phyloP scores from a whole-genome alignment of 2,797 vertebrate genomes.

The Thaleichthys pacificus region DNA sequence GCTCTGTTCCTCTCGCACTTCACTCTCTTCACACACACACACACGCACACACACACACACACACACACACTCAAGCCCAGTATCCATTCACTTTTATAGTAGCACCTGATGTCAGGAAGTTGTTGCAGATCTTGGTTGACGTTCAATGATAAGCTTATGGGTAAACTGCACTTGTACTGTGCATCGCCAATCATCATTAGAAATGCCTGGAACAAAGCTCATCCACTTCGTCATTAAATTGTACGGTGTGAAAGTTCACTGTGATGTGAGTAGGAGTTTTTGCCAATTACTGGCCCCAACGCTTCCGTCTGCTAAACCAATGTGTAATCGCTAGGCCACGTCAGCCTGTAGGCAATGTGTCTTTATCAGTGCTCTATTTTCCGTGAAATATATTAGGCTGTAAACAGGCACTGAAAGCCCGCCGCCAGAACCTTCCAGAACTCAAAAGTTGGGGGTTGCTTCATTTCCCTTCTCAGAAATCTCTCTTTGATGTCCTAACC shows the following conservation, averaged over 20 bases:
- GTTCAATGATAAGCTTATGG: no score
- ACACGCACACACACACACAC: background rate
- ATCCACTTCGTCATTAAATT: background rate
- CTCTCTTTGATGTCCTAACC: background rate
- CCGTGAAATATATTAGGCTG: background rate
- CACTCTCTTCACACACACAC: background rate
- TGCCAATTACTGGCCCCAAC: background rate
- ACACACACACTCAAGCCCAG: background rate
- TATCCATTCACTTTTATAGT: background rate
- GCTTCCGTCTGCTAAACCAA: background rate
- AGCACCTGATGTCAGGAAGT: background rate
- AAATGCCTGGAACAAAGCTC: background rate
- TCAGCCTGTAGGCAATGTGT: background rate
- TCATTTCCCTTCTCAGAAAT: background rate
- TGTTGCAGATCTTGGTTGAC: no score
- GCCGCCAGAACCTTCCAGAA: background rate
- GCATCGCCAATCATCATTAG: background rate
- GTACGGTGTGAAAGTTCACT: background rate
- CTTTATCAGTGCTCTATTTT: background rate
- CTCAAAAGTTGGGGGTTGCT: background rate
- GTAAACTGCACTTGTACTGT: background rate
- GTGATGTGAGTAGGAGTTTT: background rate
- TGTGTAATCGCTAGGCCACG: background rate
- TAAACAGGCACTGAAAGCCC: no score
- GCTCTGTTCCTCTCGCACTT: background rate